Evolutionary conservation across 2,113 vertebrate genomes (phyloP).

Genomic region (Stercorarius parasiticus): DNA sequence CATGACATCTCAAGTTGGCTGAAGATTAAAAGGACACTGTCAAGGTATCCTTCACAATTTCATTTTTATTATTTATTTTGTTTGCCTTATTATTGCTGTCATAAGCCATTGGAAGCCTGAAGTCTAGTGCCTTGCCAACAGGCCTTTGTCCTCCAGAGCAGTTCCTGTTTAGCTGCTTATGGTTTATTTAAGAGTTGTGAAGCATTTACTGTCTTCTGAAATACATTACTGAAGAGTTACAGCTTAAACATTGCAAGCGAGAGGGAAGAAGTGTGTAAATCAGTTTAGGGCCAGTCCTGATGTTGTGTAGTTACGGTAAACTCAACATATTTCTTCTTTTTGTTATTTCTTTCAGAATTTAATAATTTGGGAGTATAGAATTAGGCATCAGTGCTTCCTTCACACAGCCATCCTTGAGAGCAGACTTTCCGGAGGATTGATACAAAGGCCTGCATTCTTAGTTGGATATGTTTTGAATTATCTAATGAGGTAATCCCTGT

Average conservation of each 20-base stretch:
- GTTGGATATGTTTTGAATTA: background rate
- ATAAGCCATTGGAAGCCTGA: background rate
- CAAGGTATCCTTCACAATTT: constrained; percentile 22
- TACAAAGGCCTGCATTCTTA: background rate
- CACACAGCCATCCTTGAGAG: background rate
- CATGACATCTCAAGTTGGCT: constrained; percentile 22
- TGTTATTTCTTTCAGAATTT: background rate
- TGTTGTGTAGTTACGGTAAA: background rate
- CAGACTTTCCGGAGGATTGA: background rate
- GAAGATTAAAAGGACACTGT: constrained; percentile 32
- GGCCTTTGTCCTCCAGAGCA: background rate
- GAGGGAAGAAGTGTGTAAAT: background rate
- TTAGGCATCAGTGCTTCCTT: background rate
- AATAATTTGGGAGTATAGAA: background rate
- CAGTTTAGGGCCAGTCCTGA: background rate
- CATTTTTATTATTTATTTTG: constrained; percentile 21
- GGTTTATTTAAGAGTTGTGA: constrained; percentile 25
- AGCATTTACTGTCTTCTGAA: constrained; percentile 7
- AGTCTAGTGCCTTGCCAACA: background rate
- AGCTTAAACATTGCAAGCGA: background rate
- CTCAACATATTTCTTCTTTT: background rate
- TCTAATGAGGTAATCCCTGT: background rate
- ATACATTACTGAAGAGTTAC: background rate
- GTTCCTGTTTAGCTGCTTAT: background rate
- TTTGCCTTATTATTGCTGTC: background rate